Conservation (phyloP, 2,113 vertebrate genomes). For the Mobula hypostoma region DNA sequence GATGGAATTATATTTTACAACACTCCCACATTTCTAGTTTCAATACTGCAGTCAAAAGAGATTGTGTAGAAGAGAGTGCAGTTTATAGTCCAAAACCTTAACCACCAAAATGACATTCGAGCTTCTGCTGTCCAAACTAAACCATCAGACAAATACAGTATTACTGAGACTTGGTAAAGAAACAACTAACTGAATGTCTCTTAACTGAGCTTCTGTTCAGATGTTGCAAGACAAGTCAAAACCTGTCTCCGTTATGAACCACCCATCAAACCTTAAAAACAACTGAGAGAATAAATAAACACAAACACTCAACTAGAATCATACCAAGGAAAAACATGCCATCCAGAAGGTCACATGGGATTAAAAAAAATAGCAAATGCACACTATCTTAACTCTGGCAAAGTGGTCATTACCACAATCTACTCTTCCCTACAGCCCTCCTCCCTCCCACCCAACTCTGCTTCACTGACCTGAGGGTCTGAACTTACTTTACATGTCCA, state of each 20-base stretch:
- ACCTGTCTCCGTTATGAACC: background rate
- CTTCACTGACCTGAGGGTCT: too few species aligned
- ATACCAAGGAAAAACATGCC: background rate
- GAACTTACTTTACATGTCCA: too few species aligned
- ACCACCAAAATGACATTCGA: background rate
- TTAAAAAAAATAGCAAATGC: too few species aligned
- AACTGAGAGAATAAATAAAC: background rate
- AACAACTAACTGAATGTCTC: background rate
- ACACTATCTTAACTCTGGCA: too few species aligned
- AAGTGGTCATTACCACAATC: too few species aligned
- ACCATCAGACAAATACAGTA: background rate
- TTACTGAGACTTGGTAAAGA: too few species aligned
- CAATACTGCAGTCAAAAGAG: background rate
- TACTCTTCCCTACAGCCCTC: too few species aligned
- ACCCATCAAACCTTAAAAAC: background rate
- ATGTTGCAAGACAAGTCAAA: background rate
- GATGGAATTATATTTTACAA: background rate
- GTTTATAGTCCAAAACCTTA: background rate
- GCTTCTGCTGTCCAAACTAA: background rate
- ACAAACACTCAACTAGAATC: background rate
- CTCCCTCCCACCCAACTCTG: too few species aligned
- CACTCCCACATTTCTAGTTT: background rate
- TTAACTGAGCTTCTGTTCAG: background rate
- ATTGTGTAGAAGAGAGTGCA: background rate
- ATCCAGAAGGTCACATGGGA: too few species aligned